Evolutionary conservation across 2,113 vertebrate genomes (phyloP), one percentile per base, ranked within the genome.

Genomic region (Salvelinus sp.): DNA sequence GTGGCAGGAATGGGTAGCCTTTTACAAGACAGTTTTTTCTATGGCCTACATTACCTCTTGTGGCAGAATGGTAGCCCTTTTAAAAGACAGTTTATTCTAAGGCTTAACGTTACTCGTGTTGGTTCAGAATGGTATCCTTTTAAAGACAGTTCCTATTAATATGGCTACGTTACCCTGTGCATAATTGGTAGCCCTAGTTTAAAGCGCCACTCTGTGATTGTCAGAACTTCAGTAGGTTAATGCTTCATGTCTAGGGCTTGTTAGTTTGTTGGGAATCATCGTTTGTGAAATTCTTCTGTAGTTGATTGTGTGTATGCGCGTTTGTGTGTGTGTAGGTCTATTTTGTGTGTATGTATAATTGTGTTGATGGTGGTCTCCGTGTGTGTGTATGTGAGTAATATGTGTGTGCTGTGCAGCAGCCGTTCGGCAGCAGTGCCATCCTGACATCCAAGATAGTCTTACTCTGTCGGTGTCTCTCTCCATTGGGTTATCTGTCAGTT

Each of bases 401-500:
- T 70, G 68, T 72, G 33, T 63, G 44, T 67, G 27, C n/a, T 63
- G 57, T 78, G 72, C 47, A 30, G n/a, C n/a, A 60, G 28, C 28
- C 4, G 65, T 66, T 3, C n/a, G n/a, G 14, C 27, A 13, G 9
- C n/a, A 33, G 6, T 33, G 66, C 64, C 64, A 33, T 28, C n/a
- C 67, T 67, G 44, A 44, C 71, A 74, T 76, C 54, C n/a, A n/a
- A 69, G 48, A 65, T n/a, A 69, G 30, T 1, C 28, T 62, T 62
- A 18, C 13, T 75, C 20, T 71, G 62, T 67, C 44, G 44, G 28
- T 25, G 68, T 72, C 54, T 65, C 63, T 66, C 64, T 54, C 71
- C 69, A 74, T 79, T 70, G 72, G 77, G 12, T 79, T 82, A n/a
- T 60, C 64, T 82, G 77, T 77, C 69, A 75, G 58, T 69, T 79